Conservation (phyloP, 2,888 invertebrate species). For the Chouioia cunea region DNA sequence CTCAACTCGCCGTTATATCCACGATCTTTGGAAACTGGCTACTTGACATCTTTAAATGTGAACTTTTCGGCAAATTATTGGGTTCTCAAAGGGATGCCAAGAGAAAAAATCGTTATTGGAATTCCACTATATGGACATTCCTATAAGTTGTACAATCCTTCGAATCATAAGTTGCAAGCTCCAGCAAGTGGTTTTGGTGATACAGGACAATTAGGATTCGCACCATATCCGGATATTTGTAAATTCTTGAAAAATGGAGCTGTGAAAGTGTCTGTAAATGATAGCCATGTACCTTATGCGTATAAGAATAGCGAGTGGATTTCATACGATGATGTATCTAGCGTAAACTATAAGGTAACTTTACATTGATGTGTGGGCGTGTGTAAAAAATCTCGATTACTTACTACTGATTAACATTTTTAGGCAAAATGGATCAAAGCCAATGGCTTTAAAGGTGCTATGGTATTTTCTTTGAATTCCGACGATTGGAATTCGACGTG, state of each 20-base stretch:
- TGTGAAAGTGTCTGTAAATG: constrained; percentile 74
- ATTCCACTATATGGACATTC: constrained; percentile 88
- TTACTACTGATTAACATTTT: constrained; percentile 45
- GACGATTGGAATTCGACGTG: constrained; percentile 82
- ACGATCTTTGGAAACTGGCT: constrained; percentile 73
- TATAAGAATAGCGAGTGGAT: constrained; percentile 82
- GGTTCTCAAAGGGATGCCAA: constrained; percentile 80
- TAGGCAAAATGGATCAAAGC: constrained; percentile 75
- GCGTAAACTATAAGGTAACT: constrained; percentile 77
- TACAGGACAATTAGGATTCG: constrained; percentile 78
- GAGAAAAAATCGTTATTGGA: constrained; percentile 84
- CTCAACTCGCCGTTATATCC: constrained; percentile 86
- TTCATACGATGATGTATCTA: constrained; percentile 82
- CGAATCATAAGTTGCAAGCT: constrained; percentile 77
- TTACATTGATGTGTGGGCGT: constrained; percentile 10
- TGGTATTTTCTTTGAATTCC: constrained; percentile 85
- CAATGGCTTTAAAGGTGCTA: constrained; percentile 81
- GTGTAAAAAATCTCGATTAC: constrained; percentile 30
- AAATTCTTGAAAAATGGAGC: constrained; percentile 74
- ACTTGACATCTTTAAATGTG: constrained; percentile 80
- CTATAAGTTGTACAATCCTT: constrained; percentile 75
- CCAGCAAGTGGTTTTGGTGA: constrained; percentile 80
- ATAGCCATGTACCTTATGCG: constrained; percentile 83
- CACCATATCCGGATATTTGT: constrained; percentile 79
- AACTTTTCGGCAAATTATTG: constrained; percentile 87